phyloP scores from a whole-genome alignment of 2,888 invertebrate species.

The Tridacna crocea region DNA sequence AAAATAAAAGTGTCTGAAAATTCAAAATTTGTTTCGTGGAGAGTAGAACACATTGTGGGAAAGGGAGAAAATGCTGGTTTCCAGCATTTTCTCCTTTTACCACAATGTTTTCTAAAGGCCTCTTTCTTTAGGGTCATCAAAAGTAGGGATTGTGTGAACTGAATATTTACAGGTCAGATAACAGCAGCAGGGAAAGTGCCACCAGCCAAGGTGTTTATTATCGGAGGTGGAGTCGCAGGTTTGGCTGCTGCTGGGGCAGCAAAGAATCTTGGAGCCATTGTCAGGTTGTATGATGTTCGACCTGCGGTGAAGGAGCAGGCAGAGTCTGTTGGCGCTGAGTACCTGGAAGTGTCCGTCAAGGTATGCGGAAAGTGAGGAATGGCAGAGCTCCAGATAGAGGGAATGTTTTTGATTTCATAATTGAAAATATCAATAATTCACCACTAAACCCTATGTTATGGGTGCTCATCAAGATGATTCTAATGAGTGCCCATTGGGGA shows the following conservation, averaged over 20 bases:
- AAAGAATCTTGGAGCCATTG: constrained; percentile 94
- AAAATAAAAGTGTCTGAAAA: too few relatives aligned
- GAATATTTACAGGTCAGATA: constrained; percentile 89
- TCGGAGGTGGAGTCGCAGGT: constrained; percentile 96
- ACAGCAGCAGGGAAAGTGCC: constrained; percentile 95
- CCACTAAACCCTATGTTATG: too few relatives aligned
- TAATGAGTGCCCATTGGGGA: neutral
- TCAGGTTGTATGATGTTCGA: constrained; percentile 94
- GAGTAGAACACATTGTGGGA: too few relatives aligned
- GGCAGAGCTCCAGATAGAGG: too few relatives aligned
- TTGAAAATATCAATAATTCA: too few relatives aligned
- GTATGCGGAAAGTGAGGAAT: constrained; percentile 83
- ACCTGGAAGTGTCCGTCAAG: constrained; percentile 91
- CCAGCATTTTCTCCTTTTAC: too few relatives aligned
- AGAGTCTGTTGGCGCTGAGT: constrained; percentile 94
- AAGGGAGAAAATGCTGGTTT: too few relatives aligned
- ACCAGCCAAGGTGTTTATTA: constrained; percentile 93
- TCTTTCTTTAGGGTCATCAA: too few relatives aligned
- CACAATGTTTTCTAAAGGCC: too few relatives aligned
- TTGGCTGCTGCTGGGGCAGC: constrained; percentile 94
- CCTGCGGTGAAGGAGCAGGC: constrained; percentile 88
- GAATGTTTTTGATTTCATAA: too few relatives aligned
- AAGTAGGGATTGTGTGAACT: too few relatives aligned
- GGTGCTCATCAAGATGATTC: neutral
- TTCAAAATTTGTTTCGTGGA: too few relatives aligned